phyloP scores from a whole-genome alignment of 2,888 invertebrate genomes.

The Augochlorella aurata region DNA sequence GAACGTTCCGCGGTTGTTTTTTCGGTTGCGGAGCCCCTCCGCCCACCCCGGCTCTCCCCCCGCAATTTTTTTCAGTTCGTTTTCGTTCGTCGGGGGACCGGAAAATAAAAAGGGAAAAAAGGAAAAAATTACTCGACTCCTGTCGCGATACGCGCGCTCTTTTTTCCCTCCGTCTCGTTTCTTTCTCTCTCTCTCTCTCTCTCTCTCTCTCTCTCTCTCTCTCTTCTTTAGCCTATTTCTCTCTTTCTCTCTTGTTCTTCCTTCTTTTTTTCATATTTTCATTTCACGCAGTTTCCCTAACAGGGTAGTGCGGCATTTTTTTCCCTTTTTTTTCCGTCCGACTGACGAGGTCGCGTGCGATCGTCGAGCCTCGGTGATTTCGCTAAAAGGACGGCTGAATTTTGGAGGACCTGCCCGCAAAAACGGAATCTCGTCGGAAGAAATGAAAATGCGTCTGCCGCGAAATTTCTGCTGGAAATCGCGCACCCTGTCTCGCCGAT shows the following conservation, averaged over 20 bases:
- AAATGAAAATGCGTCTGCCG: neutral
- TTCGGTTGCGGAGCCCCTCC: neutral
- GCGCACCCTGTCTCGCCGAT: neutral
- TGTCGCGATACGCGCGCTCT: neutral
- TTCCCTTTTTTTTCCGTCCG: neutral
- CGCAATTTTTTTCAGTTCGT: neutral
- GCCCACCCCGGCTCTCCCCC: neutral
- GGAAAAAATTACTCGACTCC: neutral
- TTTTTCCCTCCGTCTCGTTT: neutral
- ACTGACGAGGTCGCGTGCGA: conserved; percentile 17
- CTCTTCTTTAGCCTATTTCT: neutral
- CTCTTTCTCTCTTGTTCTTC: neutral
- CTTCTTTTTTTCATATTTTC: neutral
- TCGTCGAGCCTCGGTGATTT: conserved; percentile 18
- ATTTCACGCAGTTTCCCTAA: neutral
- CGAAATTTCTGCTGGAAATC: neutral
- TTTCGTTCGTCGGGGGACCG: neutral
- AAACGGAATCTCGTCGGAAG: neutral
- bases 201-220: neutral
- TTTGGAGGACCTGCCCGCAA: neutral
- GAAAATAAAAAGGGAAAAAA: neutral
- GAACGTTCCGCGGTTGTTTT: neutral
- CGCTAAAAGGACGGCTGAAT: conserved; percentile 11
- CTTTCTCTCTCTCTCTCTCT: too few species aligned
- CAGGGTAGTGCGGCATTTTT: neutral